phyloP scores from a whole-genome alignment of 2,797 vertebrate species.

The Discoglossus pictus region DNA sequence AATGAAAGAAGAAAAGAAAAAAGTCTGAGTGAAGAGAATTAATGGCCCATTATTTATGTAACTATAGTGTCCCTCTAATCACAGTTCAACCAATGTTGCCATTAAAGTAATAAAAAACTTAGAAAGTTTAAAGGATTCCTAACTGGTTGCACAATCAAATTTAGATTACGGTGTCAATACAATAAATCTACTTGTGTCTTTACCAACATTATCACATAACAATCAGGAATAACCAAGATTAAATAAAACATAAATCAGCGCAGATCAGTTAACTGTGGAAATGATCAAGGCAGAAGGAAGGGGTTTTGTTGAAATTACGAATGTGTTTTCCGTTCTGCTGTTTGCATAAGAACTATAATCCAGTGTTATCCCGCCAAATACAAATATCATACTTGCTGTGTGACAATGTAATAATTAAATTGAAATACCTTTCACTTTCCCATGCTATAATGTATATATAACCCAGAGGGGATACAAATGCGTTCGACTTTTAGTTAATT shows the following conservation, averaged over 20 bases:
- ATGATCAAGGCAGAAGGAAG: neutral
- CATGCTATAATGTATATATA: conserved; percentile 21
- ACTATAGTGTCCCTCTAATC: no score
- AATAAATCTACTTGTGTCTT: neutral
- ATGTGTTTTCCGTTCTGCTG: neutral
- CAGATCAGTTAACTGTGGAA: neutral
- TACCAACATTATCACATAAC: neutral
- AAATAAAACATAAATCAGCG: conserved; percentile 15
- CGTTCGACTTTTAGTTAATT: conserved; percentile 46
- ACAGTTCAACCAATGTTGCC: no score
- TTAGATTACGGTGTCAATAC: no score
- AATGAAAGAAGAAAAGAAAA: no score
- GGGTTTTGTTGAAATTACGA: neutral
- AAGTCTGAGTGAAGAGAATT: no score
- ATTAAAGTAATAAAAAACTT: no score
- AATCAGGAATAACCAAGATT: conserved; percentile 8
- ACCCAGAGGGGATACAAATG: conserved; percentile 40
- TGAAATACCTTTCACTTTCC: conserved; percentile 16
- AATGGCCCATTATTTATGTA: no score
- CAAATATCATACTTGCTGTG: conserved; percentile 20
- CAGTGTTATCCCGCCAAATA: conserved; percentile 14
- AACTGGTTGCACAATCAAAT: no score
- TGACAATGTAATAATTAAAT: conserved; percentile 37
- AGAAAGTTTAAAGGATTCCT: no score
- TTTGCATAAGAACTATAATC: conserved; percentile 6